Base-by-base conservation (phyloP, 2,113 vertebrate genomes). In the Ciconia boyciana region DNA sequence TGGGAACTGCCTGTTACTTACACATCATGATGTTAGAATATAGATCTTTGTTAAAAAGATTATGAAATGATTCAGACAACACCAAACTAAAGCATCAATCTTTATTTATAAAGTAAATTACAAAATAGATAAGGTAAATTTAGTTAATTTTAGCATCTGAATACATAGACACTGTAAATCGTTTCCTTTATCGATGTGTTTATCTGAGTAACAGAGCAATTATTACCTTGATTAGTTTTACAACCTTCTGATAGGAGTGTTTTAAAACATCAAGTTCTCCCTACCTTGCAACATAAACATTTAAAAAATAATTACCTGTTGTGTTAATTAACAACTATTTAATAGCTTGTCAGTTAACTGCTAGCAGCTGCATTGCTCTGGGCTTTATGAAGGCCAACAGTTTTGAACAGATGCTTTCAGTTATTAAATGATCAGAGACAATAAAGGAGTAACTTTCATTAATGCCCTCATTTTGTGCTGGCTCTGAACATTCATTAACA, bases 41-140 rank as follows among this genome's bases (percentile, higher is more conserved):
- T 0, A 46, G 51, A 24, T 51, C 72, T 86, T 64, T 1, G 2
- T 60, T 83, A 49, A n/a, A 91, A 29, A 83, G 13, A 49, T 18
- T 16, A 44, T 5, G 10, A 88, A 93, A 90, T 72, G 1, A 93
- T 31, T 79, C 46, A 90, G 54, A 69, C 58, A 74, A 22, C 70
- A 79, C 34, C 46, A 66, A 83, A 31, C 7, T 61, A 93, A 95
- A 97, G 85, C 66, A 55, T 93, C 58, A 21, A 72, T 93, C 89
- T 96, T 97, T 96, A 96, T 96, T 96, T 88, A 96, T 96, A 91
- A 94, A 97, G 90, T 89, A 92, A 91, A 89, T 94, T 97, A 93
- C 77, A 97, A 91, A 95, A 92, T 71, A 87, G 80, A 24, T 61
- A 90, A 31, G 34, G 71, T 91, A 95, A 83, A 91, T 41, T 65